Percentiles rank a stretch among this genome's conserved stretches.
Conservation (phyloP, 2,113 vertebrate genomes). For the Chascanopsetta lugubris region DNA sequence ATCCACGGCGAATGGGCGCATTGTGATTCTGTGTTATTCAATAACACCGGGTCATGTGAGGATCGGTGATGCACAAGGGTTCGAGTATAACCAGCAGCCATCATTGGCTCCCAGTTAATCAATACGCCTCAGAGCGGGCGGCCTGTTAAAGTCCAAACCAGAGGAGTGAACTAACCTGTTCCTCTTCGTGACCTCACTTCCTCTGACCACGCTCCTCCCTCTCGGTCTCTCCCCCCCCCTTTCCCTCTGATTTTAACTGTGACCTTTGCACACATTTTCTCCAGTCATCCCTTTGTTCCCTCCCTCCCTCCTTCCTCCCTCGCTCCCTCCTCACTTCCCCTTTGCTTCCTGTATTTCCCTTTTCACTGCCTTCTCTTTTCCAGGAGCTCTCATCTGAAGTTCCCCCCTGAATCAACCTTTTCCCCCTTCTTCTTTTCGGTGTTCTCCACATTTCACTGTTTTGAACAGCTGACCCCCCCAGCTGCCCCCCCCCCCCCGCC, state of each 20-base stretch:
- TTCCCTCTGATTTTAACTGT: constrained; percentile 3
- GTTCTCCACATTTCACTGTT: constrained; percentile 35
- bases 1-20: background rate
- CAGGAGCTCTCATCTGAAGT: constrained; percentile 33
- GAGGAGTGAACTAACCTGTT: constrained; percentile 13
- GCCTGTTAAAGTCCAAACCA: constrained; percentile 39
- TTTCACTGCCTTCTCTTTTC: constrained; percentile 36
- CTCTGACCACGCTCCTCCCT: constrained; percentile 1
- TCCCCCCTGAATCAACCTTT: constrained; percentile 40
- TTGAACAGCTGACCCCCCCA: constrained; percentile 50
- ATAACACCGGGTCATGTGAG: background rate
- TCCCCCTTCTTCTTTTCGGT: constrained; percentile 24
- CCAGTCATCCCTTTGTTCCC: background rate
- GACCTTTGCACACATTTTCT: constrained; percentile 15
- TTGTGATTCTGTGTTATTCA: constrained; percentile 26
- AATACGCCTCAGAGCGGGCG: constrained; percentile 4
- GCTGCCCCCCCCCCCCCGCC: constrained; percentile 28
- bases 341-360: no score
- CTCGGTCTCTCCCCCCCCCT: background rate
- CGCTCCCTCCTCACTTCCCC: constrained; percentile 8
- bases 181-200: constrained; percentile 21
- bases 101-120: constrained; percentile 21
- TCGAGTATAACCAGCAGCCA: constrained; percentile 18
- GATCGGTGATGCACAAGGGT: constrained; percentile 22
- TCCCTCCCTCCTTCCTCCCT: constrained; percentile 6